Evolutionary conservation across 2,888 invertebrate species (phyloP), one percentile per base, ranked within the genome.

Genomic region (Cataglyphis cursor): DNA sequence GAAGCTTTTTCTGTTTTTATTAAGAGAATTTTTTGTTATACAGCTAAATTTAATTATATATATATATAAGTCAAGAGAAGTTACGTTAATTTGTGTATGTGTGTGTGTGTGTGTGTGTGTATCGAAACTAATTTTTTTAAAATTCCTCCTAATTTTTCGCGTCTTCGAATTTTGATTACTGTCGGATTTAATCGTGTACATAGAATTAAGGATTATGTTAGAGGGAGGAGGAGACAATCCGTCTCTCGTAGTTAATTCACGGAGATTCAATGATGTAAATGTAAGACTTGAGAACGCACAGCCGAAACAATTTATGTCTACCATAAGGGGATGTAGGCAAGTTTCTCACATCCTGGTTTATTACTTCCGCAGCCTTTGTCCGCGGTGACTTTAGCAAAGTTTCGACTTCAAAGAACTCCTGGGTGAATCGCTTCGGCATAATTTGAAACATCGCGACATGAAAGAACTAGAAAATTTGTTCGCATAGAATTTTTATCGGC

Each of bases 241-340:
- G n/a, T 59, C 28, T 35, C n/a, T 44, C 41, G 28, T 10, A 35
- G 31, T 51, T 85, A 72, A 80, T 66, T n/a, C 15, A 65, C 59
- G 65, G 57, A 57, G 48, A 88, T 88, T 88, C 64, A 82, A 87
- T 80, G 73, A 44, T 65, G 12, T 6, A 61, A 62, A 44, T 65
- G 12, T 6, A 61, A 62, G 57, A 65, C 28, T 5, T 66, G 44
- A 21, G 66, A 62, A 80, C 28, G 59, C 15, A 41, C 24, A 51
- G 72, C 35, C n/a, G 57, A 59, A 73, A 62, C 81, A 84, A 88
- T 87, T 87, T 87, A 83, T 59, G 75, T 57, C 44, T 81, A 54
- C 76, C 80, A 81, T 83, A 87, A 87, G 85, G 59, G 72, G 57
- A 62, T 54, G 51, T 74, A 84, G 66, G 83, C 61, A 81, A 80